phyloP scores from a whole-genome alignment of 2,113 vertebrate genomes.

The Dolichallabes microphthalmus region DNA sequence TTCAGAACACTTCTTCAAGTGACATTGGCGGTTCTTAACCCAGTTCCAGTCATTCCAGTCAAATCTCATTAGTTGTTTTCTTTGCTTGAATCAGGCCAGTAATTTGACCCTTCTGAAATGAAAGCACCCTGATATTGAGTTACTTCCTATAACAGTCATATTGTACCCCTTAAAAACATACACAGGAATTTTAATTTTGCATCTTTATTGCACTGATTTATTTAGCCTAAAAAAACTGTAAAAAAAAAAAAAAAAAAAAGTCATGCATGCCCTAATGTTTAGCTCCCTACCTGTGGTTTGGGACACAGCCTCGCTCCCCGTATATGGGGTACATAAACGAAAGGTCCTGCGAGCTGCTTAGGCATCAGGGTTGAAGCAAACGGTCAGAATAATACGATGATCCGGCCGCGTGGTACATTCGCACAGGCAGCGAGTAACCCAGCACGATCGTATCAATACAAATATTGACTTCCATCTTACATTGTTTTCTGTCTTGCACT shows the following conservation, averaged over 20 bases:
- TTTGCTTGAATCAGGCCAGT: no score
- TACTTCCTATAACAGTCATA: background rate
- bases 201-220: background rate
- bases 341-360: background rate
- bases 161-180: background rate
- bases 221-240: no score
- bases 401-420: background rate
- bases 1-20: no score
- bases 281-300: background rate
- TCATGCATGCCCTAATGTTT: background rate
- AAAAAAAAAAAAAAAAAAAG: no score
- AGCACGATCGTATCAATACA: constrained; percentile 58
- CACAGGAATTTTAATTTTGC: background rate
- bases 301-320: background rate
- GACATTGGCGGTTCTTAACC: no score
- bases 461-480: constrained; percentile 65
- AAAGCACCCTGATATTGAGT: no score
- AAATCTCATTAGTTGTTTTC: no score
- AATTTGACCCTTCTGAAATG: no score
- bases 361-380: background rate
- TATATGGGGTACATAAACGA: no score
- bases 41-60: no score
- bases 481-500: constrained; percentile 49
- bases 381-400: background rate
- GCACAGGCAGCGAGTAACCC: constrained; percentile 4